These are phyloP conservation scores for Epizoanthus scotinus DNA, from an alignment of 92 coral and sea anemone species.

Conservation along the genomic window DNA sequence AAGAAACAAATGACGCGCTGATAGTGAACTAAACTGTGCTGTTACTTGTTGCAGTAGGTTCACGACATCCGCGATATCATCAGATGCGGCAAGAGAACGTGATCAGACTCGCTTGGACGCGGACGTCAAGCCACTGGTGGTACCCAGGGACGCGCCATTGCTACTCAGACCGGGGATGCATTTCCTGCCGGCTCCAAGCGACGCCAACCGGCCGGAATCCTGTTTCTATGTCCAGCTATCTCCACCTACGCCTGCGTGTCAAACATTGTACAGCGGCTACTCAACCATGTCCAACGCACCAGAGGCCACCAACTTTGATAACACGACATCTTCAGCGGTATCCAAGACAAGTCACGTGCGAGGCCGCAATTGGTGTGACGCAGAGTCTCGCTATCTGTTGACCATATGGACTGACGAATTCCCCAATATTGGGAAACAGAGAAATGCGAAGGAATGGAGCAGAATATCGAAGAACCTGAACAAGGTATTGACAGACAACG, in stretches of 20 bases:
- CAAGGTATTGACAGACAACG: slow-evolving; percentile 55
- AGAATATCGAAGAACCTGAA: slow-evolving; percentile 50
- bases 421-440: slow-evolving; percentile 52
- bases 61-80: no score
- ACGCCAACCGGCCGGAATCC: slow-evolving; percentile 21
- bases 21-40: no score
- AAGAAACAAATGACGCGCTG: no score
- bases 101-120: background rate
- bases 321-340: slow-evolving; percentile 29
- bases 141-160: slow-evolving; percentile 21
- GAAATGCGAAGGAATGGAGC: slow-evolving; percentile 64
- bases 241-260: slow-evolving; percentile 14
- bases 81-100: no score
- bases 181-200: slow-evolving; percentile 5
- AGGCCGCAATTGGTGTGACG: slow-evolving; percentile 65
- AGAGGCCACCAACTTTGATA: slow-evolving; percentile 3
- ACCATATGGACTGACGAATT: slow-evolving; percentile 55
- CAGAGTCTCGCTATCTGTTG: slow-evolving; percentile 57
- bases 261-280: slow-evolving; percentile 34
- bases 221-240: slow-evolving; percentile 32
- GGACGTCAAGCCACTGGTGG: slow-evolving; percentile 4
- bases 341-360: slow-evolving; percentile 43
- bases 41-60: no score
- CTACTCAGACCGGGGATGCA: slow-evolving; percentile 30
- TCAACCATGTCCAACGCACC: slow-evolving; percentile 7